Evolutionary conservation across 2,797 vertebrate species (phyloP), one percentile per base, ranked within the genome.

Genomic region (Melanotaenia trifasciata): DNA sequence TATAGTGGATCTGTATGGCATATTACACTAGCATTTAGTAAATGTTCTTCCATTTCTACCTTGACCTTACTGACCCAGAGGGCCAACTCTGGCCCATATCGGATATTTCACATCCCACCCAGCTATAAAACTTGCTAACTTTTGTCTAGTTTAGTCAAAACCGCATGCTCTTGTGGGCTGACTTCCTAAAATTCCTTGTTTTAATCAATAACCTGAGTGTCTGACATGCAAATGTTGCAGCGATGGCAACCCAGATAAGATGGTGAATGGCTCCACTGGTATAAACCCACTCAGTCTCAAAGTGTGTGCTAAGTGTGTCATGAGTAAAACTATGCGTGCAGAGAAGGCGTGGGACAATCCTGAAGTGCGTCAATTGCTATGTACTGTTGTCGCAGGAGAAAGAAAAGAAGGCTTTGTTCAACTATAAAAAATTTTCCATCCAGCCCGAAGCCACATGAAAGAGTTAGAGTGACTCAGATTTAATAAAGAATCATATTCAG

Each of bases 351-450:
- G 51, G 74, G 51, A 61, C 22, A 35, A 51, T 74, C 58, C 57
- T 62, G 71, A 90, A 68, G 40, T 74, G 67, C 84, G 84, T 93
- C 86, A 92, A 47, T 60, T 63, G 64, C 45, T 59, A 70, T 22
- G 30, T 53, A 53, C 28, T 70, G 76, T 67, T 6, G 53, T 69
- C 30, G 51, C 54, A 4, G 20, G 30, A 43, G 30, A 67, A 80
- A 89, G 70, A 90, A 92, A 79, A 59, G 81, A 64, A 24, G 0
- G 10, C 84, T 89, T 93, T 93, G 91, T 91, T 85, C 38, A 10
- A 43, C 3, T 2, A 36, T 14, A 14, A 22, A 50, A 68, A 73
- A 43, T 78, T 70, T 73, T 36, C 73, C 51, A 38, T 76, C 50
- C 43, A 66, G 47, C 65, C 35, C 56, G 30, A 77, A 56, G 74